phyloP scores from a whole-genome alignment of 2,113 vertebrate species.

The Nyctibius bracteatus region DNA sequence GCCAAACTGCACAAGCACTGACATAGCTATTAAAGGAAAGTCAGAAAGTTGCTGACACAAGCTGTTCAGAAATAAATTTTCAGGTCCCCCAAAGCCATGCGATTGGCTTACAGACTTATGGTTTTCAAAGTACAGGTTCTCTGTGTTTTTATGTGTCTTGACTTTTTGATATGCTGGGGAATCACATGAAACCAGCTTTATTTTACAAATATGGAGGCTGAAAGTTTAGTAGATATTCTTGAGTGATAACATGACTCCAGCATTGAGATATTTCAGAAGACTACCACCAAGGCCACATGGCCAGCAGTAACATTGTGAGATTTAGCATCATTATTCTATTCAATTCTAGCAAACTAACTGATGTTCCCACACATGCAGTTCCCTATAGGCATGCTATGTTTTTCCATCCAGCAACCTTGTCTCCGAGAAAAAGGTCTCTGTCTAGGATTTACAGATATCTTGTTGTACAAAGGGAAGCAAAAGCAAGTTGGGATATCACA shows the following conservation, averaged over 20 bases:
- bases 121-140: background rate
- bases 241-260: background rate
- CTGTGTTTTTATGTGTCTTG: background rate
- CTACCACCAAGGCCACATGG: background rate
- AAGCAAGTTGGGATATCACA: background rate
- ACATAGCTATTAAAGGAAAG: conserved; percentile 19
- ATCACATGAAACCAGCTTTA: background rate
- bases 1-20: background rate
- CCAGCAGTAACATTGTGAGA: background rate
- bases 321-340: background rate
- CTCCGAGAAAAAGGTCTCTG: background rate
- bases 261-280: background rate
- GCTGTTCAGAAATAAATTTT: conserved; percentile 10
- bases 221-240: background rate
- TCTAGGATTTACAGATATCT: background rate
- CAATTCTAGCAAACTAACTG: background rate
- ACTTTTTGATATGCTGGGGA: background rate
- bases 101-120: background rate
- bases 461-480: background rate
- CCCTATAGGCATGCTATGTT: background rate
- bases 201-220: background rate
- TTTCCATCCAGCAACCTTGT: background rate
- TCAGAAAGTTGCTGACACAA: background rate
- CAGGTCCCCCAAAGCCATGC: background rate
- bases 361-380: background rate